phyloP scores from a whole-genome alignment of 2,888 invertebrate species.

The Philopedon plagiatum region DNA sequence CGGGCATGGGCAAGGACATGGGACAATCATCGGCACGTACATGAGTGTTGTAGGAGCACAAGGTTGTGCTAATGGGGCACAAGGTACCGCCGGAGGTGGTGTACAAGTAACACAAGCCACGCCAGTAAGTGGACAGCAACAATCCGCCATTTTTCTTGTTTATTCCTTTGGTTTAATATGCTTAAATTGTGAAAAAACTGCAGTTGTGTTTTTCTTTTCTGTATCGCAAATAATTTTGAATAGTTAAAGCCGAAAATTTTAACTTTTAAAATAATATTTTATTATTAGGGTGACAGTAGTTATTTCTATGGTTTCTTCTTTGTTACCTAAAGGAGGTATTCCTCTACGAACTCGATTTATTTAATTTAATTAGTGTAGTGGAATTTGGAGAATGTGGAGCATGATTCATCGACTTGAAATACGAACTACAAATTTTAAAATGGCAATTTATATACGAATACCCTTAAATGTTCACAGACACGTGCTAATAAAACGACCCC shows the following conservation, averaged over 20 bases:
- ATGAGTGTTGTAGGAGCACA: slow-evolving; percentile 52
- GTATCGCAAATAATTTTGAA: not conserved
- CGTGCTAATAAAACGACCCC: too few species aligned
- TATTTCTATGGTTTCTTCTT: not conserved
- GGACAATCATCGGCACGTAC: slow-evolving; percentile 44
- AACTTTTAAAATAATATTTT: not conserved
- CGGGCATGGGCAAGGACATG: slow-evolving; percentile 46
- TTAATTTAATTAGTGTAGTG: too few species aligned
- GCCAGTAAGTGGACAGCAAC: slow-evolving; percentile 48
- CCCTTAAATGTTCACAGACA: too few species aligned
- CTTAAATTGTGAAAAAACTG: not conserved
- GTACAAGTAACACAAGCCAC: slow-evolving; percentile 52
- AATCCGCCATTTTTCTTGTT: slow-evolving; percentile 8
- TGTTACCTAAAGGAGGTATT: not conserved
- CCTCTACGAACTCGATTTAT: too few species aligned
- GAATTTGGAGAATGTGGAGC: too few species aligned
- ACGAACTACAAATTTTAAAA: too few species aligned
- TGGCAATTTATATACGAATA: too few species aligned
- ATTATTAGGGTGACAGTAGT: not conserved
- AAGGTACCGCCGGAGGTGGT: slow-evolving; percentile 51
- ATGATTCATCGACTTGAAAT: too few species aligned
- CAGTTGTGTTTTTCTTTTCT: not conserved
- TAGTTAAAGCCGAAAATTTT: not conserved
- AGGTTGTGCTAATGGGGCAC: slow-evolving; percentile 54
- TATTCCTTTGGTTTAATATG: too few species aligned